These are phyloP conservation scores for Synergus laeviventris DNA, from an alignment of 2,888 invertebrate genomes.

Conservation along the genomic window DNA sequence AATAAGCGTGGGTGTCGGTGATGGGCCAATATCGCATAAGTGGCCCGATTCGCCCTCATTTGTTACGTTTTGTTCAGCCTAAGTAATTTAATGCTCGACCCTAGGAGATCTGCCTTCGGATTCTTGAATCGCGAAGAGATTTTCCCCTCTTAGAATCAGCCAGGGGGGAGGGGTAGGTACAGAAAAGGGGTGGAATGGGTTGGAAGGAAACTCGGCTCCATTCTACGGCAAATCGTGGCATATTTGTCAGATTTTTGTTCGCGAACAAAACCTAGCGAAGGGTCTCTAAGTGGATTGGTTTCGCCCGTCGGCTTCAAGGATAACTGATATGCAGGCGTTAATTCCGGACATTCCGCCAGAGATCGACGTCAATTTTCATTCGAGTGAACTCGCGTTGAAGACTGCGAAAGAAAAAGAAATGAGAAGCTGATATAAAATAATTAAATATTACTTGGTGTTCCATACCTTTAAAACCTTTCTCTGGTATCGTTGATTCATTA, in stretches of 20 bases:
- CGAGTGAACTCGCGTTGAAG: constrained; percentile 45
- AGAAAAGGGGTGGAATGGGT: constrained; percentile 43
- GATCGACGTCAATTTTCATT: constrained; percentile 52
- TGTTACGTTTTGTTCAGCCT: constrained; percentile 71
- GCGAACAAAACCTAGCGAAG: constrained; percentile 69
- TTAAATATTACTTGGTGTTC: neutral
- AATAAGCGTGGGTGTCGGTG: constrained; percentile 60
- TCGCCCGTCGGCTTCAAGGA: constrained; percentile 58
- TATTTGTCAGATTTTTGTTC: constrained; percentile 76
- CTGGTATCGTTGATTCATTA: constrained; percentile 65
- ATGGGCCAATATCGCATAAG: constrained; percentile 71
- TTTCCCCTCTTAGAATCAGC: constrained; percentile 32
- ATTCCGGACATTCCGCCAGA: constrained; percentile 52
- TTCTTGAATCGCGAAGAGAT: constrained; percentile 45
- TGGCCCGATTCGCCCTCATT: constrained; percentile 69
- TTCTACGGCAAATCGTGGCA: constrained; percentile 74
- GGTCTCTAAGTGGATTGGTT: constrained; percentile 73
- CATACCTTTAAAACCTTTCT: constrained; percentile 74
- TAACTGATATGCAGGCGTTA: constrained; percentile 61
- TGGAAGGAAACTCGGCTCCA: constrained; percentile 61
- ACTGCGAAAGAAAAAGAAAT: neutral
- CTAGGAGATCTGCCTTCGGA: constrained; percentile 45
- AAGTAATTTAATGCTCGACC: constrained; percentile 68
- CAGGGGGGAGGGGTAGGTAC: constrained; percentile 34
- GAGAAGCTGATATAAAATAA: neutral